Evolutionary conservation across 1,140 invertebrate species (phyloP).

Genomic region (Whitmania pigra): DNA sequence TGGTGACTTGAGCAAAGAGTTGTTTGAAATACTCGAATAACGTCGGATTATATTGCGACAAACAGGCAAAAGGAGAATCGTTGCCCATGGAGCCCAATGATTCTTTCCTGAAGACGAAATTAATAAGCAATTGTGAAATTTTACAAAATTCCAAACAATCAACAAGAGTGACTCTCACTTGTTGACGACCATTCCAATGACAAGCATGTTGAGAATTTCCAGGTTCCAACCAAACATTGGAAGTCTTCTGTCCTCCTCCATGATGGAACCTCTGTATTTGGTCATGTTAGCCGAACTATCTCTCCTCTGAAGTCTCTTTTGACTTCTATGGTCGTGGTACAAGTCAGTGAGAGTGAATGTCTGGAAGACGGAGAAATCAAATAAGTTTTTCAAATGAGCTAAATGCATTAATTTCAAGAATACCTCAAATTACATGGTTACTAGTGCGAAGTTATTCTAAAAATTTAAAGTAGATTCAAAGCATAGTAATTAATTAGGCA

Average conservation of each 20-base stretch:
- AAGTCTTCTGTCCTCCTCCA: slow-evolving; percentile 62
- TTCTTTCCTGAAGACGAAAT: slow-evolving; percentile 63
- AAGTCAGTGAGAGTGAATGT: slow-evolving; percentile 52
- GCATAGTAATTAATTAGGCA: not conserved
- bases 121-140: not conserved
- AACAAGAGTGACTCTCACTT: slow-evolving; percentile 55
- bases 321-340: slow-evolving; percentile 38
- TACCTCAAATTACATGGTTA: no score
- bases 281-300: slow-evolving; percentile 24
- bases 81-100: slow-evolving; percentile 98
- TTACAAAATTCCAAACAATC: slow-evolving; percentile 17
- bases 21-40: slow-evolving; percentile 98
- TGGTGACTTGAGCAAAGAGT: slow-evolving; percentile 98
- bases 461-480: not conserved
- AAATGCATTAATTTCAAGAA: not conserved
- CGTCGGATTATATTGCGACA: slow-evolving; percentile 84
- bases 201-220: slow-evolving; percentile 82
- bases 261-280: slow-evolving; percentile 30
- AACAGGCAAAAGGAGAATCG: slow-evolving; percentile 87
- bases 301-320: slow-evolving; percentile 31
- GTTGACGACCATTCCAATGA: slow-evolving; percentile 89
- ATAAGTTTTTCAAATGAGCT: no score
- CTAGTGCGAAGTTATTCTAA: not conserved
- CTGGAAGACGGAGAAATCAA: slow-evolving; percentile 15
- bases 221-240: slow-evolving; percentile 84